Conservation (phyloP, 2,888 invertebrate genomes). For the Pollenia amentaria region DNA sequence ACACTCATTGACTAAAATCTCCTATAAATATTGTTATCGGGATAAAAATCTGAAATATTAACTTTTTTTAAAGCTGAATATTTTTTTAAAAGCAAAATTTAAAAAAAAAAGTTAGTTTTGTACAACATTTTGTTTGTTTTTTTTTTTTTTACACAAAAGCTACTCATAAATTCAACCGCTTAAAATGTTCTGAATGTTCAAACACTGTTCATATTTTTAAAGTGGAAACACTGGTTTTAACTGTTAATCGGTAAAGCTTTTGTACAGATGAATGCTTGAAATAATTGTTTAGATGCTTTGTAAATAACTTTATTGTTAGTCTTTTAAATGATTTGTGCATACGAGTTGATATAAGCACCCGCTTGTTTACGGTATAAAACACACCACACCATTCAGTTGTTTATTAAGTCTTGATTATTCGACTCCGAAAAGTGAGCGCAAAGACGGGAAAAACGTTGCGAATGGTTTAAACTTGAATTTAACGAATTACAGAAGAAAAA, state of each 20-base stretch:
- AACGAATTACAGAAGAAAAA: constrained; percentile 10
- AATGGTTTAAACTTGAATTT: not conserved
- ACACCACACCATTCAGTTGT: constrained; percentile 39
- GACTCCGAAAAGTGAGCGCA: not conserved
- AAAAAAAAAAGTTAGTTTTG: too few relatives aligned
- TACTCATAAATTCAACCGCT: too few relatives aligned
- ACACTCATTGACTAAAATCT: too few relatives aligned
- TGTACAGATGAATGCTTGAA: constrained; percentile 50
- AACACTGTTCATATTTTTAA: too few relatives aligned
- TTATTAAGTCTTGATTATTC: constrained; percentile 26
- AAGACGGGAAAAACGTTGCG: constrained; percentile 1
- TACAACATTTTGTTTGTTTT: too few relatives aligned
- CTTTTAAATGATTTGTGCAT: constrained; percentile 36
- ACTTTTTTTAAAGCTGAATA: too few relatives aligned
- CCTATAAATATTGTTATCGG: too few relatives aligned
- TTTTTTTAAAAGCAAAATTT: too few relatives aligned
- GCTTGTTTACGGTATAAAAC: constrained; percentile 9
- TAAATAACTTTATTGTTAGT: constrained; percentile 41
- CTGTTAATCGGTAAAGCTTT: constrained; percentile 58
- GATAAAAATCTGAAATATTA: too few relatives aligned
- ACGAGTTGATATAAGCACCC: not conserved
- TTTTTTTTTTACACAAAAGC: too few relatives aligned
- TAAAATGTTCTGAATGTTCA: too few relatives aligned
- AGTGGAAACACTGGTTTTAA: too few relatives aligned
- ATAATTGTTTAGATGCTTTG: constrained; percentile 57